These are phyloP conservation scores for Rachycentron canadum DNA, from an alignment of 2,797 vertebrate genomes.

Conservation along the genomic window DNA sequence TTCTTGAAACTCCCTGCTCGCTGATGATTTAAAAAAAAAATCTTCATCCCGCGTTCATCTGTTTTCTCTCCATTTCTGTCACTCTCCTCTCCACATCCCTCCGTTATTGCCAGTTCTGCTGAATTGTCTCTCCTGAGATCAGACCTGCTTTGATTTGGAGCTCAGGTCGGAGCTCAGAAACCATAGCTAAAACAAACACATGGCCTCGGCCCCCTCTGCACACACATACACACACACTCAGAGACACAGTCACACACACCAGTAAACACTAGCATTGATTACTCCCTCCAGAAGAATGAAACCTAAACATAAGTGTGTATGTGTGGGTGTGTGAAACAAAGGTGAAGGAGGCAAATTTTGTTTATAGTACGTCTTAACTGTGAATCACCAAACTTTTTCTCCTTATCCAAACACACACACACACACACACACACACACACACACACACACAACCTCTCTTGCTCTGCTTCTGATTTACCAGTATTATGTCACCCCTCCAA, in stretches of 20 bases:
- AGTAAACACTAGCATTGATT: conserved; percentile 68
- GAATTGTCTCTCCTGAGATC: conserved; percentile 81
- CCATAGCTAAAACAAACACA: conserved; percentile 86
- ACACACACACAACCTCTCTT: conserved; percentile 32
- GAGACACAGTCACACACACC: conserved; percentile 44
- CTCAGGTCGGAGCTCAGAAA: conserved; percentile 79
- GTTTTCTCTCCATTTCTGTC: conserved; percentile 24
- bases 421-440: conserved; percentile 21
- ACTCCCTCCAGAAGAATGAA: conserved; percentile 37
- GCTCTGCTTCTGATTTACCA: conserved; percentile 83
- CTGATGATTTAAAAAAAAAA: too few species aligned
- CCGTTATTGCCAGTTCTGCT: conserved; percentile 75
- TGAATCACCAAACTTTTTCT: conserved; percentile 48
- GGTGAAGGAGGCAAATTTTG: conserved; percentile 55
- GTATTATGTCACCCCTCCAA: conserved; percentile 76
- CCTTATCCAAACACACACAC: conserved; percentile 24
- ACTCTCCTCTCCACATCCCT: conserved; percentile 50
- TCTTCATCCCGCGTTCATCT: conserved; percentile 24
- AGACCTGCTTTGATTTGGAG: conserved; percentile 78
- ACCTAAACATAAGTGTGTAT: conserved; percentile 28
- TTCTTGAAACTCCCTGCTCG: neutral
- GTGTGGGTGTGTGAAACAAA: conserved; percentile 39
- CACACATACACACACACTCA: conserved; percentile 28
- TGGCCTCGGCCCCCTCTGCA: conserved; percentile 42
- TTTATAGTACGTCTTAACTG: conserved; percentile 37